Conservation (phyloP, 1,140 invertebrate genomes). For the Apis florea region DNA sequence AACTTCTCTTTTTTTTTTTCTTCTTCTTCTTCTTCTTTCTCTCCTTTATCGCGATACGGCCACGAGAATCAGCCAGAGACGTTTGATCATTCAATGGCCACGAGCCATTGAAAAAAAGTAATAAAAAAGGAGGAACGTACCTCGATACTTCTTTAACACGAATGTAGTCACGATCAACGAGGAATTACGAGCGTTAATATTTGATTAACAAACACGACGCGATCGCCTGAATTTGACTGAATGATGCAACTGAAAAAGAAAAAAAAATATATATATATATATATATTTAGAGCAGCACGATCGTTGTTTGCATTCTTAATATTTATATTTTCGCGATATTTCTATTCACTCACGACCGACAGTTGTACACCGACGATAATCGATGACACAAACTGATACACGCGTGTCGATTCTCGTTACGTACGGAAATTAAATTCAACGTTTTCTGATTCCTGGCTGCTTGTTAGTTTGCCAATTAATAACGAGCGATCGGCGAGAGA, state of each 20-base stretch:
- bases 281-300: not conserved
- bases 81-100: not conserved
- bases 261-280: not conserved
- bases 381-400: not conserved
- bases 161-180: not conserved
- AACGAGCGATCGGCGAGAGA: conserved; percentile 9
- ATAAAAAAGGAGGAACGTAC: too few species aligned
- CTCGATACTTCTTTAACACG: not conserved
- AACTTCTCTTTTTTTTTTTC: not conserved
- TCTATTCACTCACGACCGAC: not conserved
- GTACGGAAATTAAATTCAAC: conserved; percentile 28
- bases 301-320: conserved; percentile 6
- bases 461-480: conserved; percentile 38
- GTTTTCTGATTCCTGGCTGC: conserved; percentile 1
- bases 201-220: not conserved
- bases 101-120: too few species aligned
- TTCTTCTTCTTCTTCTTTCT: not conserved
- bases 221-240: not conserved
- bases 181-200: not conserved
- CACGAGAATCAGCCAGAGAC: too few species aligned
- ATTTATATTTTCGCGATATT: conserved; percentile 24
- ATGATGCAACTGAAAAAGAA: not conserved
- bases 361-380: not conserved
- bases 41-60: not conserved
- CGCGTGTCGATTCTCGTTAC: conserved; percentile 7